Base-by-base conservation (phyloP, 2,888 invertebrate species). In the Rhorus exstirpatorius region DNA sequence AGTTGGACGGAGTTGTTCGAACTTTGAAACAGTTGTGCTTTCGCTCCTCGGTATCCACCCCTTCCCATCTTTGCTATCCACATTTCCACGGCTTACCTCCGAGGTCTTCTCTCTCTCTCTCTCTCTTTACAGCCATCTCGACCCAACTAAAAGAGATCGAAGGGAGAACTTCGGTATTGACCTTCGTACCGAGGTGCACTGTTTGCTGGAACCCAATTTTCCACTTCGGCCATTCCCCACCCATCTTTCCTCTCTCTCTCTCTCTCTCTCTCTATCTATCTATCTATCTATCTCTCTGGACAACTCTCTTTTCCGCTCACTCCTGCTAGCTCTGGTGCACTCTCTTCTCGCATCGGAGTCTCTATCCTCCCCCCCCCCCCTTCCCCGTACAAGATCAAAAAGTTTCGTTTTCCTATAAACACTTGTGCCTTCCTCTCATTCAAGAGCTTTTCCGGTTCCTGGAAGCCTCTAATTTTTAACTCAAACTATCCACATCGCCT, bases 151-250 rank as follows among this genome's bases (percentile, higher is more conserved):
- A 75, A 75, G 67, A 79, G 77, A 83, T 83, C 81, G 83, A 81
- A 81, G 78, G 58, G 19, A 71, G 78, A 85, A 83, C 71, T 83
- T 85, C 19, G 41, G 46, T 84, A 79, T 83, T 85, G 83, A 85
- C 85, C 85, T 78, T 82, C 75, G 79, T 78, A 63, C 61, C 60
- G 35, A 80, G 41, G 67, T 76, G 81, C 75, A 68, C 67, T 83
- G 77, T 83, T 83, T 80, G 81, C 85, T 65, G 46, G 81, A 85
- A 85, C 83, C 71, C 85, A 82, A 85, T 85, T 85, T 85, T 83
- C 83, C 85, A 83, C 83, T 81, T 72, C 72, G 46, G 26, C 67
- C 67, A 58, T 49, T 75, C 78, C 19, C 61, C 79, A 44, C 26
- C 31, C 72, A 44, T 41, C 72, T 35, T 38, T 49, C 55, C 53